phyloP scores from a whole-genome alignment of 2,888 invertebrate genomes.

The Leptarthrus brevirostris region DNA sequence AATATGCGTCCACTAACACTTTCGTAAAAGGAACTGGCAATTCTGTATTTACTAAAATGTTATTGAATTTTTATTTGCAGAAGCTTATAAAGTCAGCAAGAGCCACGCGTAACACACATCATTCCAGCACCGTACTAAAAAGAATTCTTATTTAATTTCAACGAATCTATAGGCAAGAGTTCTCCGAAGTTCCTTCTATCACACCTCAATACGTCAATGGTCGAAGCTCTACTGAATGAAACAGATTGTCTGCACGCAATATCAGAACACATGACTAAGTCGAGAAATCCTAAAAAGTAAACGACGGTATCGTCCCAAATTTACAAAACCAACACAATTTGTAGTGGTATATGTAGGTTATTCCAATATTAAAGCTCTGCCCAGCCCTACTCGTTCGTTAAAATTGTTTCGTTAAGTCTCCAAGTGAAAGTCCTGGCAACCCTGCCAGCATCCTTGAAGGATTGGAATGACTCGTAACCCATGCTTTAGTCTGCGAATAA shows the following conservation, averaged over 20 bases:
- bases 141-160: background rate
- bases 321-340: background rate
- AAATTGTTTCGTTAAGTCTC: conserved; percentile 4
- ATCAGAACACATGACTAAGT: conserved; percentile 41
- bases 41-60: no score
- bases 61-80: no score
- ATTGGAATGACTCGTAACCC: background rate
- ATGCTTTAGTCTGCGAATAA: background rate
- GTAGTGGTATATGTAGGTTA: conserved; percentile 26
- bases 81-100: no score
- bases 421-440: conserved; percentile 13
- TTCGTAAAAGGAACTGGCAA: no score
- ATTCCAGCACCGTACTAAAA: background rate
- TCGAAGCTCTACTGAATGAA: conserved; percentile 63
- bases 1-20: no score
- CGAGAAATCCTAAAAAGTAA: conserved; percentile 3
- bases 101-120: background rate
- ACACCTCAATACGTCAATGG: conserved; percentile 63
- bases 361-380: conserved; percentile 24
- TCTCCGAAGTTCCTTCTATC: conserved; percentile 54
- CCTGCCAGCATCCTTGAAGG: background rate
- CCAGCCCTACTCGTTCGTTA: background rate
- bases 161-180: background rate
- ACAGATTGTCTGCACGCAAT: conserved; percentile 34
- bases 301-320: background rate